Evolutionary conservation across 2,113 vertebrate species (phyloP).

Genomic region (Bombycilla garrulus): DNA sequence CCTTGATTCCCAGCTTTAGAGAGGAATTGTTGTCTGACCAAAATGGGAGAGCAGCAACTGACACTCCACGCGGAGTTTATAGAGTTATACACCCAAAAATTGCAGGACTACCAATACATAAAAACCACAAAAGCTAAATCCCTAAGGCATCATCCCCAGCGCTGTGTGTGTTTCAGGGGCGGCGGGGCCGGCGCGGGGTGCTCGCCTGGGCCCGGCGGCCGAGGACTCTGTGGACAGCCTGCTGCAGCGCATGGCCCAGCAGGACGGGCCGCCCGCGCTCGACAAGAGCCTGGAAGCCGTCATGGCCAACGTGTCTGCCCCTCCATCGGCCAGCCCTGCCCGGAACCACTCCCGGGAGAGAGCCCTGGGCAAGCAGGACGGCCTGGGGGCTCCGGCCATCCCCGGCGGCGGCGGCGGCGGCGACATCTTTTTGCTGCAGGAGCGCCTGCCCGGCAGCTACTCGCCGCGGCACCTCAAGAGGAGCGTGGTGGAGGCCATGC

Average conservation of each 20-base stretch:
- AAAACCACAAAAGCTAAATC: rapidly evolving
- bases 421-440: constrained; percentile 46
- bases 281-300: constrained; percentile 71
- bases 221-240: constrained; percentile 73
- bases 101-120: rapidly evolving
- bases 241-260: constrained; percentile 73
- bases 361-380: constrained; percentile 59
- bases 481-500: constrained; percentile 78
- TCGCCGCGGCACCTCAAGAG: constrained; percentile 74
- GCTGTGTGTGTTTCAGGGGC: constrained; percentile 48
- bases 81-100: rapidly evolving
- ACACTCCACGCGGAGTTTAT: neutral
- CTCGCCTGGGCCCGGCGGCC: constrained; percentile 34
- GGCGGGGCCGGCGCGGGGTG: constrained; percentile 17
- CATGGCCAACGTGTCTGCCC: constrained; percentile 43
- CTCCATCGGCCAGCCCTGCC: constrained; percentile 63
- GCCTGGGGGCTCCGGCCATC: neutral
- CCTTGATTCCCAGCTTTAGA: neutral
- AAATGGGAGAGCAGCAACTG: neutral
- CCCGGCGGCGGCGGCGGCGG: neutral
- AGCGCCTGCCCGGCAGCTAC: constrained; percentile 41
- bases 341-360: constrained; percentile 66
- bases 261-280: constrained; percentile 56
- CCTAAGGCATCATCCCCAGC: rapidly evolving
- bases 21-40: neutral